phyloP scores from a whole-genome alignment of 1,140 invertebrate species.

The Orchestia grillus region DNA sequence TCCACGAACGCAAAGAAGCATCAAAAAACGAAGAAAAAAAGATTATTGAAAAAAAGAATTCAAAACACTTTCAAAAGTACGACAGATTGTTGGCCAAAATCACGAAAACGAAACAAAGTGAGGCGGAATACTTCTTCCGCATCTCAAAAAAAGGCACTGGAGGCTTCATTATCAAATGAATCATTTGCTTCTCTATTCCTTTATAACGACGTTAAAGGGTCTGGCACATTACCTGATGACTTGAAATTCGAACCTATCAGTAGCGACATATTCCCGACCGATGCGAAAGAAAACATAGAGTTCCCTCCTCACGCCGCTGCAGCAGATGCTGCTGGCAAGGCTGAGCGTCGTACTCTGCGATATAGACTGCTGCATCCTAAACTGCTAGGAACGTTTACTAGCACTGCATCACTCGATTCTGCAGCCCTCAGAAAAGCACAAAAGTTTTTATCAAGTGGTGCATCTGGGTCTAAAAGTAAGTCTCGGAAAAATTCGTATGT shows the following conservation, averaged over 20 bases:
- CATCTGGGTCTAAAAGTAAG: not conserved
- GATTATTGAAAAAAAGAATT: not conserved
- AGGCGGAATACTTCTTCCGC: not conserved
- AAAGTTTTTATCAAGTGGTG: not conserved
- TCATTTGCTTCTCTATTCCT: slow-evolving; percentile 37
- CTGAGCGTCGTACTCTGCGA: not conserved
- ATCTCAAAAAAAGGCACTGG: not conserved
- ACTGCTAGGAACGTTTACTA: not conserved
- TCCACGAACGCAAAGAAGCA: not conserved
- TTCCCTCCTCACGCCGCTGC: not conserved
- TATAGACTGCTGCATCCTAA: not conserved
- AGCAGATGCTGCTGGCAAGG: not conserved
- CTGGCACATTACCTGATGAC: not conserved
- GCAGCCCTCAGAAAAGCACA: not conserved
- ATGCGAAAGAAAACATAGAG: slow-evolving; percentile 30
- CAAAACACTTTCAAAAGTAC: not conserved
- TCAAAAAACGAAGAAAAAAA: not conserved
- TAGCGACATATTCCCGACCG: slow-evolving; percentile 3
- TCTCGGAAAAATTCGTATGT: not conserved
- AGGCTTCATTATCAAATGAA: not conserved
- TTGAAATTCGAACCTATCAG: not conserved
- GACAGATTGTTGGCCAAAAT: slow-evolving; percentile 12
- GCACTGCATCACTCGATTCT: not conserved
- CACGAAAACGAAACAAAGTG: not conserved
- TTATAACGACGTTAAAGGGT: not conserved